These are phyloP conservation scores for Dendroctonus valens DNA, from an alignment of 1,140 invertebrate species.

Conservation along the genomic window DNA sequence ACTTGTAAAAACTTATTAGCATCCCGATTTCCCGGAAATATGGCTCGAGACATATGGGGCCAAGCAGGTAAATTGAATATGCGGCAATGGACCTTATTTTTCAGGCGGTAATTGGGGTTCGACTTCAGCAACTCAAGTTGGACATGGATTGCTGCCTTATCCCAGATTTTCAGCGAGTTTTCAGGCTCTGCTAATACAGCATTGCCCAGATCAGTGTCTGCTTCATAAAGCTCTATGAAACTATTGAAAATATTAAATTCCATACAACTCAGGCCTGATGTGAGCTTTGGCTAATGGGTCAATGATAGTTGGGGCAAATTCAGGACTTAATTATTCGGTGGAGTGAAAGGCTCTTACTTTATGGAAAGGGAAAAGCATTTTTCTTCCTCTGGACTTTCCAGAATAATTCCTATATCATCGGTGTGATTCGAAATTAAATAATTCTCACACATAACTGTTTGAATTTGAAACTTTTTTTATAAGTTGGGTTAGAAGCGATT, in stretches of 20 bases:
- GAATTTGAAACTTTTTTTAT: too few species aligned
- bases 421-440: conserved; percentile 41
- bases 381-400: conserved; percentile 48
- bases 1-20: conserved; percentile 65
- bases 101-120: conserved; percentile 52
- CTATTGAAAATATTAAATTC: conserved; percentile 49
- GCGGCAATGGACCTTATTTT: conserved; percentile 66
- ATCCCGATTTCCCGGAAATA: conserved; percentile 66
- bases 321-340: conserved; percentile 18
- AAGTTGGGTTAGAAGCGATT: too few species aligned
- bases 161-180: conserved; percentile 59
- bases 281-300: conserved; percentile 22
- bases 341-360: conserved; percentile 49
- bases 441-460: conserved; percentile 38
- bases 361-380: conserved; percentile 53
- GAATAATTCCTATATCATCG: conserved; percentile 51
- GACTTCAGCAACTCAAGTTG: conserved; percentile 58
- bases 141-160: conserved; percentile 60
- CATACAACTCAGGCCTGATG: conserved; percentile 31
- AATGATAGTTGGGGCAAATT: conserved; percentile 16
- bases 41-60: conserved; percentile 58
- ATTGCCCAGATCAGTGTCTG: conserved; percentile 57
- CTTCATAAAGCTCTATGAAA: conserved; percentile 64
- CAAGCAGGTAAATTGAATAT: conserved; percentile 59
- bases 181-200: conserved; percentile 58